Evolutionary conservation across 2,888 invertebrate genomes (phyloP).

Genomic region (Cheilosia urbana): DNA sequence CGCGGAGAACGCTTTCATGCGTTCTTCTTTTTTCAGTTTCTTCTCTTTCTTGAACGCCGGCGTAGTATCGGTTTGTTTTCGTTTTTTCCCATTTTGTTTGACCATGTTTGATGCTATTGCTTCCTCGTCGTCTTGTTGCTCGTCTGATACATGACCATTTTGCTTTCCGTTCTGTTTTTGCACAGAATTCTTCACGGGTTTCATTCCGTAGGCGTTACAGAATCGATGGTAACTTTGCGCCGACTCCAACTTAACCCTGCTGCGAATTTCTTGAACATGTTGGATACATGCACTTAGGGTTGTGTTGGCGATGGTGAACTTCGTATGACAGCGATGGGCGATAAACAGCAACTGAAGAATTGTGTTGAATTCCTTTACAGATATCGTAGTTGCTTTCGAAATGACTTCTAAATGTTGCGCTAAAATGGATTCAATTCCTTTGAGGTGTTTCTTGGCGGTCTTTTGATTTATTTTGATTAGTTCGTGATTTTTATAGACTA

Average conservation of each 20-base stretch:
- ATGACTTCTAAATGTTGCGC: conserved; percentile 73
- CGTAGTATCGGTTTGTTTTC: conserved; percentile 56
- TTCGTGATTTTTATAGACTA: conserved; percentile 86
- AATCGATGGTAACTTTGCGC: conserved; percentile 77
- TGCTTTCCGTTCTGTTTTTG: conserved; percentile 31
- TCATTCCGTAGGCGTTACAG: conserved; percentile 77
- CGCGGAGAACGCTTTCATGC: conserved; percentile 78
- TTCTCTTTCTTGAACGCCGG: conserved; percentile 77
- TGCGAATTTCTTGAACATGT: conserved; percentile 77
- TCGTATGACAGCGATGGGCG: conserved; percentile 76
- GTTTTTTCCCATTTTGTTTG: conserved; percentile 53
- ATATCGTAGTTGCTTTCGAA: conserved; percentile 63
- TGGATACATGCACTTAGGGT: conserved; percentile 50
- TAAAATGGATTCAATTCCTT: conserved; percentile 77
- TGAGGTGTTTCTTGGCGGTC: conserved; percentile 75
- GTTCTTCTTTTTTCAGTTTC: conserved; percentile 79
- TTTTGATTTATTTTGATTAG: conserved; percentile 77
- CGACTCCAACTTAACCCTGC: conserved; percentile 77
- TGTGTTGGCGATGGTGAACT: conserved; percentile 68
- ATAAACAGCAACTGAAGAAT: conserved; percentile 77
- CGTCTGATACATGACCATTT: conserved; percentile 57
- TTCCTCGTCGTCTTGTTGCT: conserved; percentile 39
- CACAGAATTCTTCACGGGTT: conserved; percentile 69
- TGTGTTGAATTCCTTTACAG: conserved; percentile 78
- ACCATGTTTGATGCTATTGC: conserved; percentile 18